phyloP scores from a whole-genome alignment of 1,140 invertebrate species.

The Oryzaephilus surinamensis region DNA sequence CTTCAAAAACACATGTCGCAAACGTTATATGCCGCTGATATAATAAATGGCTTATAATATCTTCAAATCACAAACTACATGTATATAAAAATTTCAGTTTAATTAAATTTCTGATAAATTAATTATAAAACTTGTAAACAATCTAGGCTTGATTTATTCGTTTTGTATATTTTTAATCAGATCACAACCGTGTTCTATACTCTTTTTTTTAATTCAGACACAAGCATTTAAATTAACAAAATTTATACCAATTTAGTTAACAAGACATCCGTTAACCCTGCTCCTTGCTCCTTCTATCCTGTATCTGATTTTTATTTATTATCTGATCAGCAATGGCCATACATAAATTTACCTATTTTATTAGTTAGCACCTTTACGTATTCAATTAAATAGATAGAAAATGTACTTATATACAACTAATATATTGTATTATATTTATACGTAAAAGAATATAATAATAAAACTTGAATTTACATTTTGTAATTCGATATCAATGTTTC shows the following conservation, averaged over 20 bases:
- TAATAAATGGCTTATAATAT: too few species aligned
- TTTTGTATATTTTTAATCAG: conserved; percentile 13
- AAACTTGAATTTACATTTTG: conserved; percentile 16
- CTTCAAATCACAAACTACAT: too few species aligned
- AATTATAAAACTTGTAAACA: too few species aligned
- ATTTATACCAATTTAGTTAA: conserved; percentile 16
- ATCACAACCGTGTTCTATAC: conserved; percentile 9
- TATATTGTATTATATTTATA: too few species aligned
- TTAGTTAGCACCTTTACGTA: conserved; percentile 11
- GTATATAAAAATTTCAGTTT: too few species aligned
- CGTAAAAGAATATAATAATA: conserved; percentile 11
- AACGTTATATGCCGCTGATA: too few species aligned
- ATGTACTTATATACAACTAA: too few species aligned
- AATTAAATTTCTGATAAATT: too few species aligned
- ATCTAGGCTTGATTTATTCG: too few species aligned
- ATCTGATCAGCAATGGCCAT: conserved; percentile 1
- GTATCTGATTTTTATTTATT: conserved; percentile 11
- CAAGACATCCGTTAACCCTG: conserved; percentile 14
- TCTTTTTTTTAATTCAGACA: conserved; percentile 14
- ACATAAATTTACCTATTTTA: conserved; percentile 12
- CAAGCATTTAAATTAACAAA: conserved; percentile 16
- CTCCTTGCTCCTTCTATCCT: too few species aligned
- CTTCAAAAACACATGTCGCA: too few species aligned
- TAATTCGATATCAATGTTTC: conserved; percentile 14
- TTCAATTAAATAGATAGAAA: conserved; percentile 12